Percentiles rank a stretch among this genome's conserved stretches.
phyloP scores from a whole-genome alignment of 2,797 vertebrate species.

The Peromyscus aztecus region DNA sequence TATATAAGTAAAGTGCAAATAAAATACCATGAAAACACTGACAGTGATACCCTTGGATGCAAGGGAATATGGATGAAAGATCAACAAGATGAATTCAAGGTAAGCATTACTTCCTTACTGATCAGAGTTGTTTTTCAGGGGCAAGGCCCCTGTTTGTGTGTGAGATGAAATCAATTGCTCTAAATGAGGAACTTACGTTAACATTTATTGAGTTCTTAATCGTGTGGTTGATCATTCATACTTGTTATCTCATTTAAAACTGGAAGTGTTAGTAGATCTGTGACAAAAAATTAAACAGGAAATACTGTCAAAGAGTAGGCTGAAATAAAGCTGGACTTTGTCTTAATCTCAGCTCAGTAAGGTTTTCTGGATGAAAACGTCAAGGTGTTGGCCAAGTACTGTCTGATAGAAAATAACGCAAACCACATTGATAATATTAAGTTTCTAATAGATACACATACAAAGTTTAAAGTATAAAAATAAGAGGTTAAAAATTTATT shows the following conservation, averaged over 20 bases:
- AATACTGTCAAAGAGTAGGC: background rate
- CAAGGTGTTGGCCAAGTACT: background rate
- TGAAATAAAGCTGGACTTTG: constrained; percentile 17
- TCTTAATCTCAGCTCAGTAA: constrained; percentile 1
- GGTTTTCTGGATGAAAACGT: background rate
- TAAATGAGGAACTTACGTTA: background rate
- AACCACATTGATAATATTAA: background rate
- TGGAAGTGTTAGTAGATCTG: constrained; percentile 39
- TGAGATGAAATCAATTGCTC: background rate
- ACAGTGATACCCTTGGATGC: background rate
- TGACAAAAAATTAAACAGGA: constrained; percentile 35
- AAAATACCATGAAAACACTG: background rate
- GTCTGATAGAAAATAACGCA: background rate
- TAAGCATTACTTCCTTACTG: background rate
- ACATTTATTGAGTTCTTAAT: constrained; percentile 8
- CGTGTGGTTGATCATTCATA: background rate
- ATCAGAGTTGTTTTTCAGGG: background rate
- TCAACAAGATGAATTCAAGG: background rate
- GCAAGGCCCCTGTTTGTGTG: constrained; percentile 10
- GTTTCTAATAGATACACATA: background rate
- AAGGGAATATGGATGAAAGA: background rate
- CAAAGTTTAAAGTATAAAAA: constrained; percentile 23
- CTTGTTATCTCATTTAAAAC: background rate
- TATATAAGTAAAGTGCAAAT: background rate
- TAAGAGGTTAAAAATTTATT: background rate